phyloP scores from a whole-genome alignment of 2,113 vertebrate species.

The Eudyptes chrysolophus region DNA sequence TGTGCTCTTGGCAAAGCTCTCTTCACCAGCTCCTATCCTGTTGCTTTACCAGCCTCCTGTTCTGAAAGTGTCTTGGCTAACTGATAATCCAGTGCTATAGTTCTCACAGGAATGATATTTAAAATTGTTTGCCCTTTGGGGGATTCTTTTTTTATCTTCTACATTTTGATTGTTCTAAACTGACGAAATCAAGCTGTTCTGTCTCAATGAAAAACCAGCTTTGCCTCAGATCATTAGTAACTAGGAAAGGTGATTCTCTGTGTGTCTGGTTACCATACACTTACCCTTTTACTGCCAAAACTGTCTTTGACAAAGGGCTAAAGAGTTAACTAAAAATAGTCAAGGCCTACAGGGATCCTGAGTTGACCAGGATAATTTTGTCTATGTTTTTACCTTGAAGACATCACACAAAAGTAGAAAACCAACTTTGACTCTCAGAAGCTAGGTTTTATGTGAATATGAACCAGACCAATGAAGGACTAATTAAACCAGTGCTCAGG shows the following conservation, averaged over 20 bases:
- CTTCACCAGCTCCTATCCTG: background rate
- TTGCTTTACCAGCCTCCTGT: background rate
- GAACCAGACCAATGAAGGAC: background rate
- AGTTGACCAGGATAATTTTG: background rate
- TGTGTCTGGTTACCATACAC: background rate
- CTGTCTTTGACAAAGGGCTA: background rate
- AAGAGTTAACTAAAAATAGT: background rate
- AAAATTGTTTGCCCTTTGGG: background rate
- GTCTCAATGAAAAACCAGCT: background rate
- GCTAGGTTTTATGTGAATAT: background rate
- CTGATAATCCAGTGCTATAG: background rate
- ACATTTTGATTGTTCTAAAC: background rate
- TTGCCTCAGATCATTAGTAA: background rate
- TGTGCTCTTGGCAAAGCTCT: background rate
- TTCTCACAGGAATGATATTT: background rate
- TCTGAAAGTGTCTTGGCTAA: background rate
- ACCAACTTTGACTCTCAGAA: background rate
- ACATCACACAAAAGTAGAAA: background rate
- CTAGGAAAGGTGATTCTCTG: background rate
- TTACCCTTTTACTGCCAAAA: background rate
- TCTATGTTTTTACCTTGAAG: background rate
- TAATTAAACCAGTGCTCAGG: background rate
- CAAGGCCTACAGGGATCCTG: background rate
- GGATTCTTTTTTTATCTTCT: background rate
- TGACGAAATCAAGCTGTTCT: background rate